Base-by-base conservation (phyloP, 1,140 invertebrate species). In the Palaemon carinicauda region DNA sequence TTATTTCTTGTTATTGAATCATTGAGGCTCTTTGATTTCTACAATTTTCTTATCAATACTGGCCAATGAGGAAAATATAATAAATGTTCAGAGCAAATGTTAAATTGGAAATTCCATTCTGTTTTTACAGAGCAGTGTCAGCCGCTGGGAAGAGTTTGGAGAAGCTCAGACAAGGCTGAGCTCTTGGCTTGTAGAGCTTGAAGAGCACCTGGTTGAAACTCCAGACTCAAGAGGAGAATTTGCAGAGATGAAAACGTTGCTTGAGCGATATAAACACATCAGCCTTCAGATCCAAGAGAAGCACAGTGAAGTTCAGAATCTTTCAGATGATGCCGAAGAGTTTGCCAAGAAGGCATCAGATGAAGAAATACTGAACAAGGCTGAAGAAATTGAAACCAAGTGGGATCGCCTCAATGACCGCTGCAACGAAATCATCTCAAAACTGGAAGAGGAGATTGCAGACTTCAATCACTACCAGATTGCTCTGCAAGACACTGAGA, bases 401-500 rank as follows among this genome's bases (percentile, higher is more conserved):
- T 96, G 95, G 92, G 93, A 94, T 56, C 93, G 93, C 65, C 90
- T 96, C 1, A 92, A 93, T 82, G 91, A 91, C 9, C 93, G 93
- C 88, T 95, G 94, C 89, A 92, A 94, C 41, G 91, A 91, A 14
- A 89, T 89, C 21, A 93, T 94, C 74, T 94, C 94, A 88, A 86
- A 89, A 41, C 71, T 97, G 0, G 95, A 96, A 90, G 92, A 88
- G 52, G 90, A 90, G 56, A 90, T 90, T 12, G 93, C 95, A 81
- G 95, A 97, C 69, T 96, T 97, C 90, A 96, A 95, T 90, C 93
- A 94, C 27, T 99, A 98, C 90, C 96, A 98, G 87, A 94, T 95
- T 90, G 95, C 95, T 15, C 92, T 98, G 14, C 97, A 98, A 92
- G 97, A 98, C 88, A 96, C 95, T 0, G 97, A 99, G 92, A 98